Percentiles rank a stretch among this genome's conserved stretches.
phyloP scores from a whole-genome alignment of 2,888 invertebrate species.

The Silvanus unidentatus region DNA sequence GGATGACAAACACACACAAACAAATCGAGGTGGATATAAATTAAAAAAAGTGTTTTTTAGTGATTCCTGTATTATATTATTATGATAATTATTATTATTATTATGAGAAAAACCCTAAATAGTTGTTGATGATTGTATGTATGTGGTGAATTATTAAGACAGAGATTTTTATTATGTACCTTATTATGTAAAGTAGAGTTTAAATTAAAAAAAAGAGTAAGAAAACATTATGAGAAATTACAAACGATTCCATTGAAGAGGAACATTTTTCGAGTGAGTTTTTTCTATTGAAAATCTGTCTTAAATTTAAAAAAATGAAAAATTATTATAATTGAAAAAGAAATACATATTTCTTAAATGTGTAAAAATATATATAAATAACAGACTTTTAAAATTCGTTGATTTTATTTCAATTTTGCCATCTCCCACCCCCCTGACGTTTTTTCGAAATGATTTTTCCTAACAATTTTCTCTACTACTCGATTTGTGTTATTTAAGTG shows the following conservation, averaged over 20 bases:
- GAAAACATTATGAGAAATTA: too few species aligned
- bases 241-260: background rate
- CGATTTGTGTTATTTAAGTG: background rate
- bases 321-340: slow-evolving; percentile 43
- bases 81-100: slow-evolving; percentile 25
- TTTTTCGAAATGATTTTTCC: too few species aligned
- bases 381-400: slow-evolving; percentile 28
- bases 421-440: too few species aligned
- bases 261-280: background rate
- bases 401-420: too few species aligned
- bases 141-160: slow-evolving; percentile 38
- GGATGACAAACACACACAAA: background rate
- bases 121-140: slow-evolving; percentile 36
- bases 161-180: slow-evolving; percentile 41
- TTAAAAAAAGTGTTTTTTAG: slow-evolving; percentile 28
- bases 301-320: slow-evolving; percentile 40
- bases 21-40: background rate
- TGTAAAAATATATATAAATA: slow-evolving; percentile 46
- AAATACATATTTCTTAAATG: slow-evolving; percentile 48
- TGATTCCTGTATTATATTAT: slow-evolving; percentile 43
- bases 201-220: slow-evolving; percentile 17
- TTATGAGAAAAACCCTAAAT: slow-evolving; percentile 28
- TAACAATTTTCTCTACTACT: background rate
- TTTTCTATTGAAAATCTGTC: slow-evolving; percentile 30
- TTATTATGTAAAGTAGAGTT: slow-evolving; percentile 47